Evolutionary conservation across 2,888 invertebrate species (phyloP).

Genomic region (Nowickia ferox): DNA sequence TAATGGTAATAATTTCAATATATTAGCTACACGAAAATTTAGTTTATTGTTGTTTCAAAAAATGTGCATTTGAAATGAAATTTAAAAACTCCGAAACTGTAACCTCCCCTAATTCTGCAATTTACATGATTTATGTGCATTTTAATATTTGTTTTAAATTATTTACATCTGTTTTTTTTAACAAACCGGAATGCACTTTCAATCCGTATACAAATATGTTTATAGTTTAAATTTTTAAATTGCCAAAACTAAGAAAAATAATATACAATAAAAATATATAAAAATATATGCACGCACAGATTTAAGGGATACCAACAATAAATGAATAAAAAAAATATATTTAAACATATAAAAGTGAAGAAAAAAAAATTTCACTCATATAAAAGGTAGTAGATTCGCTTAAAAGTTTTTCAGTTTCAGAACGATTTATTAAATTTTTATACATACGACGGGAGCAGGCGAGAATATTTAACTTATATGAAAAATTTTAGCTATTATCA

Average conservation of each 20-base stretch:
- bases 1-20: not conserved
- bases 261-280: slow-evolving; percentile 10
- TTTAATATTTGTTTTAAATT: not conserved
- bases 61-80: slow-evolving; percentile 3
- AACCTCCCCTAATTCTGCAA: not conserved
- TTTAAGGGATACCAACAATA: slow-evolving; percentile 17
- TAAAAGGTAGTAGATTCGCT: no score
- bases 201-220: slow-evolving; percentile 33
- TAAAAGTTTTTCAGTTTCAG: no score
- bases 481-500: no score
- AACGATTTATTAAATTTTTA: no score
- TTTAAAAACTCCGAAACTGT: not conserved
- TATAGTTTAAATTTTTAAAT: slow-evolving; percentile 56
- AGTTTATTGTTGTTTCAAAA: not conserved
- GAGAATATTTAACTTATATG: no score
- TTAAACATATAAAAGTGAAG: no score
- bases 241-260: slow-evolving; percentile 64
- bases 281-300: not conserved
- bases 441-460: no score
- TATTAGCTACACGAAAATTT: not conserved
- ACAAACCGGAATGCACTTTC: slow-evolving; percentile 49
- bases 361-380: no score
- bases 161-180: slow-evolving; percentile 46
- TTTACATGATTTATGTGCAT: slow-evolving; percentile 14
- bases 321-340: no score